Conservation (phyloP, 2,797 vertebrate genomes). For the Poecilia picta region DNA sequence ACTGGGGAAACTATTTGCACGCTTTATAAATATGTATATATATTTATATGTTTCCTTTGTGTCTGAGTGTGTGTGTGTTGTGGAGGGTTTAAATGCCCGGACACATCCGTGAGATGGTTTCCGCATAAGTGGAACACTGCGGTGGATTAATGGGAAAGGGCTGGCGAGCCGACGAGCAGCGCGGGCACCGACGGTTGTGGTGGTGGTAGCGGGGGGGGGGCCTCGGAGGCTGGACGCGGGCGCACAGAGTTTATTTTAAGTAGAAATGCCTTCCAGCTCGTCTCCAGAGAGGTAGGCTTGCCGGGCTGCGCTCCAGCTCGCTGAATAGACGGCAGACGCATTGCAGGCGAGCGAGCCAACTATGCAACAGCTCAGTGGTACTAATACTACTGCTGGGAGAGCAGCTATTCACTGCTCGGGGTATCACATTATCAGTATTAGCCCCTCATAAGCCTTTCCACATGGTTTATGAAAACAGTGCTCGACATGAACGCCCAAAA, state of each 20-base stretch:
- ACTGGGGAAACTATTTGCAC: conserved; percentile 44
- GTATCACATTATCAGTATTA: conserved; percentile 72
- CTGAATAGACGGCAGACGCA: conserved; percentile 75
- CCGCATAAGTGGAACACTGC: conserved; percentile 74
- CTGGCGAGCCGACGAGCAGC: conserved; percentile 70
- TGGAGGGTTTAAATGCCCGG: conserved; percentile 67
- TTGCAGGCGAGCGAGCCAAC: conserved; percentile 72
- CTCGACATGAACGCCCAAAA: conserved; percentile 43
- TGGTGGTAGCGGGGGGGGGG: conserved; percentile 14
- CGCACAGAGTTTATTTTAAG: conserved; percentile 80
- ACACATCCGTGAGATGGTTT: conserved; percentile 77
- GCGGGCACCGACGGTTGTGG: conserved; percentile 48
- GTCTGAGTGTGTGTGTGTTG: conserved; percentile 50
- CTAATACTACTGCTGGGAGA: conserved; percentile 65
- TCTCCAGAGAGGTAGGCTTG: conserved; percentile 75
- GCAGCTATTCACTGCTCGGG: conserved; percentile 55
- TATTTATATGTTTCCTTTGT: conserved; percentile 49
- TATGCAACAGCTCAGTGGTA: conserved; percentile 70
- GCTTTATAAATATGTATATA: conserved; percentile 14
- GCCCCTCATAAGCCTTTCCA: conserved; percentile 67
- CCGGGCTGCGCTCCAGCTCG: conserved; percentile 70
- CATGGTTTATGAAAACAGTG: conserved; percentile 69
- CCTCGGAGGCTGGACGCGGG: conserved; percentile 75
- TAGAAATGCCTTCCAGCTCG: conserved; percentile 80
- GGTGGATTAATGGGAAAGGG: conserved; percentile 79